phyloP scores from a whole-genome alignment of 2,888 invertebrate genomes.

The Formica aserva region DNA sequence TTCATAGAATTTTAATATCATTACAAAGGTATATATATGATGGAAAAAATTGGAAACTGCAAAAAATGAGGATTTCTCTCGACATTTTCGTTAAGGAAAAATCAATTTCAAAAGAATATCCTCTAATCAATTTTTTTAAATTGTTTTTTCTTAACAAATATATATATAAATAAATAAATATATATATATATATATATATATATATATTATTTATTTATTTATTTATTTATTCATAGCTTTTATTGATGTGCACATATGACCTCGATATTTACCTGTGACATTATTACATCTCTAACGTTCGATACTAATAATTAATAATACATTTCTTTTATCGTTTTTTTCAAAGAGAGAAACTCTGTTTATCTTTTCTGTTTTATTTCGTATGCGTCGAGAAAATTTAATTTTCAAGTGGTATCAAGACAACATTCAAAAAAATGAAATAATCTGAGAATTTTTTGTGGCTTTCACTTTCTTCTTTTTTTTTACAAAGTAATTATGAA shows the following conservation, averaged over 20 bases:
- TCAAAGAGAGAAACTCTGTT: neutral
- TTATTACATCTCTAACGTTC: conserved; percentile 15
- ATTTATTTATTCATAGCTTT: neutral
- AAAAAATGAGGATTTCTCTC: too few relatives aligned
- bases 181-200: neutral
- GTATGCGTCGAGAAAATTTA: conserved; percentile 1
- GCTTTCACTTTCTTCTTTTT: neutral
- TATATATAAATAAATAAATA: neutral
- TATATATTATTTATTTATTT: too few relatives aligned
- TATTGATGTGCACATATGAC: neutral
- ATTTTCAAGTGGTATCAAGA: neutral
- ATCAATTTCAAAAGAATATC: neutral
- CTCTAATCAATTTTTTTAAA: too few relatives aligned
- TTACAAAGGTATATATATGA: neutral
- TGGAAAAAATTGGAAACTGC: neutral
- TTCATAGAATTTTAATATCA: neutral
- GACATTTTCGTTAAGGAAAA: neutral
- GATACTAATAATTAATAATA: conserved; percentile 21
- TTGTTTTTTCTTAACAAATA: too few relatives aligned
- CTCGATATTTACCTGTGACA: neutral
- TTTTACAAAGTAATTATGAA: neutral
- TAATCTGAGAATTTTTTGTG: conserved; percentile 14
- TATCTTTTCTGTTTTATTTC: neutral
- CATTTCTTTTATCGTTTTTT: neutral
- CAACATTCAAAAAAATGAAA: neutral